Percentiles rank a stretch among this genome's conserved stretches.
These are phyloP conservation scores for Tangara arthus DNA, from an alignment of 2,797 vertebrate genomes.

Conservation along the genomic window DNA sequence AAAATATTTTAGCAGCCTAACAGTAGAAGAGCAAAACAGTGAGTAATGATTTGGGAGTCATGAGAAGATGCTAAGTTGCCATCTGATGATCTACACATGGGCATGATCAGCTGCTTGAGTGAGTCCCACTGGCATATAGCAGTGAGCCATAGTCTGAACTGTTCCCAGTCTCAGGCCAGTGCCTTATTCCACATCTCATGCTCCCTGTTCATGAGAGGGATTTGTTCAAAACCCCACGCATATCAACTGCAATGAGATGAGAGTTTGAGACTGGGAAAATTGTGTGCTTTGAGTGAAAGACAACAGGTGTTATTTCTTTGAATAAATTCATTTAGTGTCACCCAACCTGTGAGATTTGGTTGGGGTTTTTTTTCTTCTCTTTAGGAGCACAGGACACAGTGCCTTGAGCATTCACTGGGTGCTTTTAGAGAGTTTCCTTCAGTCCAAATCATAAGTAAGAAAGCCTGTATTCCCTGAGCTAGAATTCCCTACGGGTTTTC, in stretches of 20 bases:
- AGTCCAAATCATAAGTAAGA: background rate
- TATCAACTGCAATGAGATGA: background rate
- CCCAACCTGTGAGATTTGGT: background rate
- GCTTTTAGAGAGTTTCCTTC: conserved; percentile 14
- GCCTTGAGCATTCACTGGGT: background rate
- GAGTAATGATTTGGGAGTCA: background rate
- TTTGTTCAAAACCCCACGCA: background rate
- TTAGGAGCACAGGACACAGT: background rate
- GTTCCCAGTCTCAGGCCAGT: background rate
- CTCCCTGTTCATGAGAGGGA: background rate
- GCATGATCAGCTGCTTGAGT: background rate
- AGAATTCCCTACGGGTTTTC: conserved; percentile 5
- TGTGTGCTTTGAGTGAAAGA: background rate
- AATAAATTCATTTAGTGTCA: background rate
- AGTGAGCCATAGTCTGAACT: background rate
- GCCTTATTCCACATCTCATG: background rate
- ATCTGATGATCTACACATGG: background rate
- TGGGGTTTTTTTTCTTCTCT: background rate
- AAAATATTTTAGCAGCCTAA: background rate
- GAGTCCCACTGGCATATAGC: background rate
- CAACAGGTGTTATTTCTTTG: background rate
- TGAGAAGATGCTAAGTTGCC: background rate
- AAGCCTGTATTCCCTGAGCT: background rate
- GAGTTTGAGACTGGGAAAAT: background rate
- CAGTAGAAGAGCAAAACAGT: background rate